These are phyloP conservation scores for Psophia crepitans DNA, from an alignment of 2,113 vertebrate species.

Conservation along the genomic window DNA sequence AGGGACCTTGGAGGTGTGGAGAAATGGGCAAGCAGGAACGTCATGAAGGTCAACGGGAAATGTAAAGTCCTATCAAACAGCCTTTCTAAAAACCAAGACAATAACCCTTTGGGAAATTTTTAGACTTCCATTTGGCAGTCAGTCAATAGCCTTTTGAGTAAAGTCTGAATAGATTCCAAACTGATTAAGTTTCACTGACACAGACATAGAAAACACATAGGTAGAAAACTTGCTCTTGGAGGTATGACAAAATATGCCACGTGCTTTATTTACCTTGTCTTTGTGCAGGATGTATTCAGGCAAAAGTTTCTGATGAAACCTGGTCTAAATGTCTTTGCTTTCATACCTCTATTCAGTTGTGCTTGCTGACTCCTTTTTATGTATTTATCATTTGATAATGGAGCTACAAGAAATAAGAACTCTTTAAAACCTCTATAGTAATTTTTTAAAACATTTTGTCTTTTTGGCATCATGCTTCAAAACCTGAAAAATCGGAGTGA, in stretches of 20 bases:
- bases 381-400: not conserved
- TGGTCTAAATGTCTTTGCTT: not conserved
- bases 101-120: not conserved
- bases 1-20: not conserved
- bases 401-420: fast-evolving
- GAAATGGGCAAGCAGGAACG: not conserved
- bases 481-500: not conserved
- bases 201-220: fast-evolving
- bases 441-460: not conserved
- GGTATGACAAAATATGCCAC: fast-evolving
- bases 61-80: not conserved
- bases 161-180: not conserved
- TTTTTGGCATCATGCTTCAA: not conserved
- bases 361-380: not conserved
- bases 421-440: not conserved
- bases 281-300: not conserved
- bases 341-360: not conserved
- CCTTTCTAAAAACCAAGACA: not conserved
- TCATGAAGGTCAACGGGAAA: not conserved
- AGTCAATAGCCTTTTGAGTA: not conserved
- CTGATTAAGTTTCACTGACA: not conserved
- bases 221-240: not conserved
- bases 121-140: not conserved
- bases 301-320: not conserved
- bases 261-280: not conserved